A percentile compares a stretch with the other conserved stretches of the same genome.
phyloP scores from a whole-genome alignment of 2,888 invertebrate genomes.

The Drosophila nigricruria region DNA sequence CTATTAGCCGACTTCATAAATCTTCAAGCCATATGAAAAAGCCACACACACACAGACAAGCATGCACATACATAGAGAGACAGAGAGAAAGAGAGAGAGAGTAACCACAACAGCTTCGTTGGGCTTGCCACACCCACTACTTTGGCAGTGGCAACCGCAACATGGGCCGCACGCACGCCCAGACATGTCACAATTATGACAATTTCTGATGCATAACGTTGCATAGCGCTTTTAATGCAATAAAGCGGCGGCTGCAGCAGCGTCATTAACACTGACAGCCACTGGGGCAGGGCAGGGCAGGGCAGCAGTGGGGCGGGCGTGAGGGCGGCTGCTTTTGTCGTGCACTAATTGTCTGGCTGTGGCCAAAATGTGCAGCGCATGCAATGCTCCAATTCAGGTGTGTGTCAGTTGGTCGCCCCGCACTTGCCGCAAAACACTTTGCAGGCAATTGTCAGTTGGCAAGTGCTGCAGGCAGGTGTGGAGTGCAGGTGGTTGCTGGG shows the following conservation, averaged over 20 bases:
- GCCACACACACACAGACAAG: neutral
- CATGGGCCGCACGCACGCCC: conserved; percentile 58
- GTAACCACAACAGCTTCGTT: conserved; percentile 4
- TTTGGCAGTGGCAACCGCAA: conserved; percentile 45
- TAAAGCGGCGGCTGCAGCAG: conserved; percentile 67
- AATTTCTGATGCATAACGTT: conserved; percentile 81
- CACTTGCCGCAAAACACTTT: conserved; percentile 75
- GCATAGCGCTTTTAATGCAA: conserved; percentile 79
- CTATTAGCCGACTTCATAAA: conserved; percentile 73
- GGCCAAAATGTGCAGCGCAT: conserved; percentile 76
- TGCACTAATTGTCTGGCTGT: conserved; percentile 74
- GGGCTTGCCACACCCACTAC: conserved; percentile 18
- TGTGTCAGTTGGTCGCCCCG: conserved; percentile 76
- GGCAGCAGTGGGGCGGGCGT: neutral
- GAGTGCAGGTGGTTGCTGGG: conserved; percentile 4
- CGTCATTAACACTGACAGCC: conserved; percentile 80
- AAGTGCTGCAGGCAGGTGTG: conserved; percentile 41
- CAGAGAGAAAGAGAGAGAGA: neutral
- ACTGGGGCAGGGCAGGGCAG: neutral
- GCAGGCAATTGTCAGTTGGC: conserved; percentile 75
- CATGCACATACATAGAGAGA: neutral
- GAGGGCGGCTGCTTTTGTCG: conserved; percentile 63
- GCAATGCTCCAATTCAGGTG: conserved; percentile 81
- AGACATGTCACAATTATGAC: conserved; percentile 81
- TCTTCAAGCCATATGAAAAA: conserved; percentile 50